A percentile compares a stretch with the other conserved stretches of the same genome.
phyloP scores from a whole-genome alignment of 2,113 vertebrate genomes.

The Paedocypris sp. region DNA sequence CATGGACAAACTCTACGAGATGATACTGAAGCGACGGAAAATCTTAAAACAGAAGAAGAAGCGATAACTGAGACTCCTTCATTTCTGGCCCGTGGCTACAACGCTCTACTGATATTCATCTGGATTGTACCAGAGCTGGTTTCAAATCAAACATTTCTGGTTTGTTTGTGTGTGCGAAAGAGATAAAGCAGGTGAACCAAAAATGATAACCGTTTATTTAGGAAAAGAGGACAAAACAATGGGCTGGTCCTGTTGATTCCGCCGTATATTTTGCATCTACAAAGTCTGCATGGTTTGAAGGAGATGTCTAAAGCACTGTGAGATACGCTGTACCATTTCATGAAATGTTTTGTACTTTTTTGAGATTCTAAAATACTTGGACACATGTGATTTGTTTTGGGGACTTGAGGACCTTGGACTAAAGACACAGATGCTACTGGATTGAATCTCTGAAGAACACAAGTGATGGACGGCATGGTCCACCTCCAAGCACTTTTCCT shows the following conservation, averaged over 20 bases:
- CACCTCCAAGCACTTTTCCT: constrained; percentile 60
- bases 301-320: constrained; percentile 36
- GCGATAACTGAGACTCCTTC: constrained; percentile 70
- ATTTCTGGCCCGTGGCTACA: not conserved
- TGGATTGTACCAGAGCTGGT: constrained; percentile 22
- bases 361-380: too few species aligned
- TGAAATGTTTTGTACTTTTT: constrained; percentile 25
- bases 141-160: constrained; percentile 25
- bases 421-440: too few species aligned
- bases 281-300: constrained; percentile 37
- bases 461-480: constrained; percentile 37
- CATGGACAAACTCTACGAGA: constrained; percentile 96
- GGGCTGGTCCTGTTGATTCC: constrained; percentile 49
- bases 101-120: constrained; percentile 32
- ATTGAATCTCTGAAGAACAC: constrained; percentile 44
- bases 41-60: constrained; percentile 92
- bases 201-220: constrained; percentile 8
- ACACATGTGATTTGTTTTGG: too few species aligned
- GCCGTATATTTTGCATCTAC: constrained; percentile 36
- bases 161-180: constrained; percentile 1
- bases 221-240: too few species aligned
- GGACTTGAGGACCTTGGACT: not conserved
- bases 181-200: constrained; percentile 20
- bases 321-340: constrained; percentile 21
- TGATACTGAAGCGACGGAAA: constrained; percentile 90